Base-by-base conservation (phyloP, 2,888 invertebrate genomes). In the Tolmerus cingulatus region DNA sequence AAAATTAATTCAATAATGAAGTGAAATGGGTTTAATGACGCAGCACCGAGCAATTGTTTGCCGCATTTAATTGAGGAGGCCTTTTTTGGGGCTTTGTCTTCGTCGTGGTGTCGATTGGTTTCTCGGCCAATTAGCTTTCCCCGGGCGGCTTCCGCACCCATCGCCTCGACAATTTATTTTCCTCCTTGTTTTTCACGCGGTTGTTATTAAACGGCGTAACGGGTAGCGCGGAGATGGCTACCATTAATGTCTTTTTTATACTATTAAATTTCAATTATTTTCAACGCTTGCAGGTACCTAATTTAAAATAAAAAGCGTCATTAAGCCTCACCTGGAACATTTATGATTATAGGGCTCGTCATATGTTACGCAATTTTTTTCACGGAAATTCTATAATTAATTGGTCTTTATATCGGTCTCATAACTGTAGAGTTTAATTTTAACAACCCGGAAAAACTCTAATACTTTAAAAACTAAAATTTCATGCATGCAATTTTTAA, bases 11-110 rank as follows among this genome's bases (percentile, higher is more conserved):
- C 51, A 82, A 82, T 55, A 82, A 55, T 51, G 57, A 34, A 37
- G n/a, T 76, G 23, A 51, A 76, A 86, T 86, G 74, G 76, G 74
- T 76, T 86, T 86, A 86, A 86, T 86, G 86, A 86, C 86, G 86
- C 76, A 86, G 86, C 86, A 86, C 46, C 46, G 76, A 86, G 74
- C 51, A 77, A 77, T 77, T 77, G 77, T 77, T 40, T 77, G 77
- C 27, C 37, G 77, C 77, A 40, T 34, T 5, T 27, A 77, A 77
- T 40, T 27, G 40, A 34, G 37, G 77, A 37, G 37, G 77, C n/a
- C n/a, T 40, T 77, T 77, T 43, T 77, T 77, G n/a, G 19, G 77
- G 27, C 40, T 77, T 9, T 19, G 16, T 77, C 37, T 1, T 5
- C 40, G 9, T 37, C 23, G 27, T 27, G 12, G 66, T 66, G 66